Conservation (phyloP, 2,113 vertebrate genomes). For the Macroglossus sobrinus region DNA sequence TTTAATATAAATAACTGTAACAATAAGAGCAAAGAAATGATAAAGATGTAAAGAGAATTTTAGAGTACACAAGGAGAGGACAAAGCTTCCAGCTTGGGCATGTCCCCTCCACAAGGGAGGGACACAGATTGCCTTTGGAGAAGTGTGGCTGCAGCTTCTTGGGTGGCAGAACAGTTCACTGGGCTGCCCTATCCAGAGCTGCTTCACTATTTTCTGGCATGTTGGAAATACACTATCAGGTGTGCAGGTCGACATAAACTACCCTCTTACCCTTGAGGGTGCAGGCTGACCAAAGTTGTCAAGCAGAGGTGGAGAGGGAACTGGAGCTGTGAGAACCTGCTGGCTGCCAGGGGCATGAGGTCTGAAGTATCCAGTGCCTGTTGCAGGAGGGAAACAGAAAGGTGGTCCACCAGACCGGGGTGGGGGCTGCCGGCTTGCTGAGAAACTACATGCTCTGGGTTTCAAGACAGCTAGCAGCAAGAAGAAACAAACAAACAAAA, state of each 20-base stretch:
- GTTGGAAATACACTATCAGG: neutral
- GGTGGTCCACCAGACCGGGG: neutral
- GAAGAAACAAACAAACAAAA: neutral
- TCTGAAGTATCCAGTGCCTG: neutral
- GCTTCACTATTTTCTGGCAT: neutral
- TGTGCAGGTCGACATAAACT: neutral
- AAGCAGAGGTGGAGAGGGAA: neutral
- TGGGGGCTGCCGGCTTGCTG: accelerated
- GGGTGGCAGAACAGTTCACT: neutral
- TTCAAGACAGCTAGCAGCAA: neutral
- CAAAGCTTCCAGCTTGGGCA: accelerated
- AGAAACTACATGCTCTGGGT: neutral
- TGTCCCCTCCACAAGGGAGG: accelerated
- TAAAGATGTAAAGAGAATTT: neutral
- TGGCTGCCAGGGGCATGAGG: neutral
- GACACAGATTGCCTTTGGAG: neutral
- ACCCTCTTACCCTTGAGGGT: neutral
- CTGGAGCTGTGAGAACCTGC: neutral
- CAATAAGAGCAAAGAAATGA: neutral
- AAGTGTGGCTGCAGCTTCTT: no score
- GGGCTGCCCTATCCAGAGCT: neutral
- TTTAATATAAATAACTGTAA: neutral
- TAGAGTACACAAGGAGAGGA: neutral
- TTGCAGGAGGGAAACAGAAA: neutral
- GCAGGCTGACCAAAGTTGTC: accelerated